Conservation (phyloP, 2,888 invertebrate species). For the Andrena haemorrhoa region DNA sequence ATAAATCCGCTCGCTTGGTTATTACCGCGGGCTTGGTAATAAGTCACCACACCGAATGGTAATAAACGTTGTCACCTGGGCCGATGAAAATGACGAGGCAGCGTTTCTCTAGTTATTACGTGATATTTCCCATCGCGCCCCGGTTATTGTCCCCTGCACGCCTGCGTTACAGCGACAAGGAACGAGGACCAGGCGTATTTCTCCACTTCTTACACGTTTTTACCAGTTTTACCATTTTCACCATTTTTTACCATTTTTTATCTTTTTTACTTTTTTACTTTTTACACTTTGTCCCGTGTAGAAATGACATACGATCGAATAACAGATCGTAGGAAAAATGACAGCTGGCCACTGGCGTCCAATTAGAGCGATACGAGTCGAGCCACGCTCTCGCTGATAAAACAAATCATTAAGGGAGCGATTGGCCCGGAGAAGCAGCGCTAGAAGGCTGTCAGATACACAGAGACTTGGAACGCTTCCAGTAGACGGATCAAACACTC, state of each 20-base stretch:
- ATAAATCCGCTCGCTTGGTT: constrained; percentile 61
- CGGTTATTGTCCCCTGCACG: too few species aligned
- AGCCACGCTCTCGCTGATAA: not conserved
- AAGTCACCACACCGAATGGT: constrained; percentile 64
- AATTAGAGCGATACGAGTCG: too few species aligned
- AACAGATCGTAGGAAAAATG: too few species aligned
- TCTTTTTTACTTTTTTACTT: too few species aligned
- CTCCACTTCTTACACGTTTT: too few species aligned
- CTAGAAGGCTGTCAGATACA: not conserved
- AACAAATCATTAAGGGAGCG: constrained; percentile 12
- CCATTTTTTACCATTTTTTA: too few species aligned
- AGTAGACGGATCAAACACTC: not conserved
- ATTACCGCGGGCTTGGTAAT: constrained; percentile 58
- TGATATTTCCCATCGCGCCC: constrained; percentile 35
- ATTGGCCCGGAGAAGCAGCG: constrained; percentile 4
- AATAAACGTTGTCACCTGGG: constrained; percentile 64
- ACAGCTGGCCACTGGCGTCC: too few species aligned
- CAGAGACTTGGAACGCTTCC: constrained; percentile 13
- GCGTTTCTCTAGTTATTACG: constrained; percentile 46
- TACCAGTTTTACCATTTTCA: too few species aligned
- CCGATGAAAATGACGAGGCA: constrained; percentile 34
- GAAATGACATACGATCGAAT: too few species aligned
- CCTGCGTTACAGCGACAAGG: too few species aligned
- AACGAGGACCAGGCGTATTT: too few species aligned
- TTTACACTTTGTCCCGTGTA: too few species aligned